Evolutionary conservation across 2,888 invertebrate species (phyloP), one percentile per base, ranked within the genome.

Genomic region (Eudiplozoon nipponicum): DNA sequence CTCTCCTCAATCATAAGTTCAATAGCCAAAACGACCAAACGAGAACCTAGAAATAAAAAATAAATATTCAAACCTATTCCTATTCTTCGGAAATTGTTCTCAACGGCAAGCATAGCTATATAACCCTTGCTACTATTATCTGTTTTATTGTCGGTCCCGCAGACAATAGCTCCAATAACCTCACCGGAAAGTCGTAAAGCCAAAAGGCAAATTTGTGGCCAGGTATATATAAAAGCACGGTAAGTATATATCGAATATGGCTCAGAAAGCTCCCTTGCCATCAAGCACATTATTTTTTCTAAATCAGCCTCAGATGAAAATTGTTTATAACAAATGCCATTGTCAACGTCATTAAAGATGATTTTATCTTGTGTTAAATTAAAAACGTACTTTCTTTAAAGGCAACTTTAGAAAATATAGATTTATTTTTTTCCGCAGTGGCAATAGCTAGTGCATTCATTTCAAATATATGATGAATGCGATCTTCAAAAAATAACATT

Each of bases 231-330:
- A 66, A 94, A 94, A 67, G 90, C 98, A 64, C 94, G 71, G 66
- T 94, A 94, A 22, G 94, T 98, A 62, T 94, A 98, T 65, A 94
- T 90, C 48, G 90, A 90, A 65, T 94, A 94, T 28, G 94, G 94
- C 68, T 94, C 94, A 44, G 86, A 86, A 50, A 94, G 68, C 67
- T 94, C 94, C 61, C 81, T 84, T 57, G 86, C 84, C 59, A 94
- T 90, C 54, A 94, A 70, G 64, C 74, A 71, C 81, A 94, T 90
- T 50, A 94, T 90, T 62, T 80, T 76, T 52, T 80, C 77, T 80
- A 94, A 84, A 65, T 90, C 86, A 49, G 74, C 62, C 65, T 94
- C 90, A 52, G 78, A 80, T 63, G 77, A 71, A 59, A 86, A 90
- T 28, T 54, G 56, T 36, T 54, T 52, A 49, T 61, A 61, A 37